These are phyloP conservation scores for Agonopterix heracliana DNA, from an alignment of 2,888 invertebrate genomes.

Conservation along the genomic window DNA sequence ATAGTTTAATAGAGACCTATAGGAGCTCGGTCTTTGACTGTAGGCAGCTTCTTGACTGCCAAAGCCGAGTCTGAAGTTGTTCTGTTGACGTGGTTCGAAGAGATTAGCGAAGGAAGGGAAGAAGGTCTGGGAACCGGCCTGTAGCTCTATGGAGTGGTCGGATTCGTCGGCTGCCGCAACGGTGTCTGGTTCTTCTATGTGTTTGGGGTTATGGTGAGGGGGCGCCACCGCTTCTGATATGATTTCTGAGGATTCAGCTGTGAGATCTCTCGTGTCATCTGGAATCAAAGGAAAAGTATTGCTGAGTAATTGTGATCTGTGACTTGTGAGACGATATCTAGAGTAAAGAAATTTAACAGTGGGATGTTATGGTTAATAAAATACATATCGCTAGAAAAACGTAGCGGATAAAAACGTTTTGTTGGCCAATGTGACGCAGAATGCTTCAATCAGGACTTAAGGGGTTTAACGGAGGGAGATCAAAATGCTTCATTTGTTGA, in stretches of 20 bases:
- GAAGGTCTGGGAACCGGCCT: conserved; percentile 80
- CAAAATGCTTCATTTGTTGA: too few species aligned
- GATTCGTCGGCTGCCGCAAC: conserved; percentile 44
- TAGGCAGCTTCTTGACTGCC: conserved; percentile 78
- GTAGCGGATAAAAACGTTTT: too few species aligned
- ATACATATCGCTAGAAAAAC: too few species aligned
- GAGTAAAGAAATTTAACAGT: too few species aligned
- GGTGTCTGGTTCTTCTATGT: conserved; percentile 28
- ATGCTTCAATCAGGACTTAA: too few species aligned
- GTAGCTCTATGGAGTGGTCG: conserved; percentile 73
- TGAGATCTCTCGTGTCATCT: conserved; percentile 36
- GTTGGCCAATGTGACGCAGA: too few species aligned
- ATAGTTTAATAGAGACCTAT: conserved; percentile 64
- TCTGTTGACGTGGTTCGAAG: conserved; percentile 75
- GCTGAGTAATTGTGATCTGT: background rate
- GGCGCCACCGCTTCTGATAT: conserved; percentile 59
- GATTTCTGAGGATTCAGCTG: conserved; percentile 67
- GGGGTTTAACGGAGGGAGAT: too few species aligned
- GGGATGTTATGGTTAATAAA: too few species aligned
- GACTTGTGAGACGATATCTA: background rate
- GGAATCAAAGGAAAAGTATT: conserved; percentile 8
- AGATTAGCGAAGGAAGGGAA: conserved; percentile 86
- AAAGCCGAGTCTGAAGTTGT: conserved; percentile 75
- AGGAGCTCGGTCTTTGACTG: conserved; percentile 75
- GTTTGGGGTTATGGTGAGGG: conserved; percentile 26